Evolutionary conservation across 2,113 vertebrate genomes (phyloP).

Genomic region (Chrysemys picta): DNA sequence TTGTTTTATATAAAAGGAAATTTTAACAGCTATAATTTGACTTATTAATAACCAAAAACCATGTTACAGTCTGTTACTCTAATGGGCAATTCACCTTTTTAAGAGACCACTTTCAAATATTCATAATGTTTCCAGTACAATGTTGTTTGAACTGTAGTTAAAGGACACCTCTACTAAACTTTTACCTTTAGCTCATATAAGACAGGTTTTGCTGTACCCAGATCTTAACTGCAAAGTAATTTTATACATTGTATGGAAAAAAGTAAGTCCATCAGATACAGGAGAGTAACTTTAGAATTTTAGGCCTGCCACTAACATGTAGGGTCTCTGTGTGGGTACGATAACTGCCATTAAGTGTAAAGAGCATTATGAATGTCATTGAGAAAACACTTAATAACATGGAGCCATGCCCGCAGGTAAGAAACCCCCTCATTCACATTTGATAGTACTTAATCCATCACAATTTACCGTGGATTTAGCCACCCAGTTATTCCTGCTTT

Average conservation of each 20-base stretch:
- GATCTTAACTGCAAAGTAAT: not conserved
- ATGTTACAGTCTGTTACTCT: not conserved
- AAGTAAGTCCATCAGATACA: not conserved
- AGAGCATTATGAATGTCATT: not conserved
- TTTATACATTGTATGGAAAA: not conserved
- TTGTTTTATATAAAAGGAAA: conserved; percentile 48
- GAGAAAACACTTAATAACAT: not conserved
- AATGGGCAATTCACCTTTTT: conserved; percentile 46
- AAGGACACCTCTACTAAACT: not conserved
- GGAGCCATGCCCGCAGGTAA: not conserved
- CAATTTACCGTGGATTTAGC: not conserved
- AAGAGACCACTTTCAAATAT: conserved; percentile 62
- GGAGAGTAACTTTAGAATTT: not conserved
- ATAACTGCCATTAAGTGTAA: not conserved
- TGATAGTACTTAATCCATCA: not conserved
- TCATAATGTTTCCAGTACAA: not conserved
- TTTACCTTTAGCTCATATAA: not conserved
- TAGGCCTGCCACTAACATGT: not conserved
- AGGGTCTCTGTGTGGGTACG: not conserved
- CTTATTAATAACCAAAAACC: conserved; percentile 24
- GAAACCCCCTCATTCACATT: not conserved
- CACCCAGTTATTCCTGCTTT: not conserved
- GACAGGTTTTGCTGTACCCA: not conserved
- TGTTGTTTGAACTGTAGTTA: conserved; percentile 56
- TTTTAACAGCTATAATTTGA: conserved; percentile 55